phyloP scores from a whole-genome alignment of 2,113 vertebrate genomes.

The Engystomops pustulosus region DNA sequence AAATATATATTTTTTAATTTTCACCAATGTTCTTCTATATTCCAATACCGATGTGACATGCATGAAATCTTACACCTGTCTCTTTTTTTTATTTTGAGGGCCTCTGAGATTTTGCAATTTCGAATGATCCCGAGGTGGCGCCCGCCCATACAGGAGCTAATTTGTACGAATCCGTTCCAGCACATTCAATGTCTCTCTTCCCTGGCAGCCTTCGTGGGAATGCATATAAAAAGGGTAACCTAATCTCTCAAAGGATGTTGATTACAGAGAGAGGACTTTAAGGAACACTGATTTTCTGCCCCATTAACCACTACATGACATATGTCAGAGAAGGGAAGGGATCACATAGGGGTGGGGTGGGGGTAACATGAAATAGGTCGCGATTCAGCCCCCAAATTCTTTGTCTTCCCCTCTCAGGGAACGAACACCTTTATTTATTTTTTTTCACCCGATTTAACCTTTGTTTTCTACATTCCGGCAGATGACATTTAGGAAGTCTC shows the following conservation, averaged over 20 bases:
- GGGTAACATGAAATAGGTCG: not conserved
- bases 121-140: not conserved
- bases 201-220: constrained; percentile 54
- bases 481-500: constrained; percentile 28
- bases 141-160: constrained; percentile 23
- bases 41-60: not conserved
- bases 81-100: not conserved
- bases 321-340: constrained; percentile 47
- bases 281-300: constrained; percentile 53
- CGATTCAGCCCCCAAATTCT: not conserved
- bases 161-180: constrained; percentile 33
- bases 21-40: not conserved
- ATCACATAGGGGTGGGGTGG: constrained; percentile 17
- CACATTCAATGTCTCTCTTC: constrained; percentile 20
- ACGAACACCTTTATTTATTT: not conserved
- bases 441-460: constrained; percentile 49
- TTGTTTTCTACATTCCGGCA: constrained; percentile 28
- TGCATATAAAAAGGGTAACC: constrained; percentile 46
- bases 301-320: constrained; percentile 54
- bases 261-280: constrained; percentile 44
- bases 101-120: not conserved
- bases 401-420: not conserved
- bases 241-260: constrained; percentile 53
- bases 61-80: constrained; percentile 18
- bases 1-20: too few species aligned